phyloP scores from a whole-genome alignment of 1,140 invertebrate genomes.

The Leptinotarsa undecemlineata region DNA sequence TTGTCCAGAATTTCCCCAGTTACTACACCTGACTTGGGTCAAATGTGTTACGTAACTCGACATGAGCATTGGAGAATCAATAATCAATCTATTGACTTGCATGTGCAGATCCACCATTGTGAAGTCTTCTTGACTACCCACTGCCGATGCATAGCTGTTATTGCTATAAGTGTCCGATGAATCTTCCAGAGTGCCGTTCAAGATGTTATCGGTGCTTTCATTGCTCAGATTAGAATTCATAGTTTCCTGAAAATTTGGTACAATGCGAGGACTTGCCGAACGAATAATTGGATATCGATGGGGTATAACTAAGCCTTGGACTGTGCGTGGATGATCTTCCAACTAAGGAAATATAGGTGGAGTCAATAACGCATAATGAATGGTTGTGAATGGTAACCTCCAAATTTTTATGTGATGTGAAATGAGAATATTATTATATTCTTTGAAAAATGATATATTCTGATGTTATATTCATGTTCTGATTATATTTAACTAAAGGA shows the following conservation, averaged over 20 bases:
- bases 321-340: no score
- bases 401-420: no score
- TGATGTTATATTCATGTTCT: no score
- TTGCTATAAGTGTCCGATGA: slow-evolving; percentile 76
- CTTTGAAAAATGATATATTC: no score
- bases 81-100: slow-evolving; percentile 93
- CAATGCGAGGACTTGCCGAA: background rate
- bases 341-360: no score
- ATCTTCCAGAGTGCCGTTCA: slow-evolving; percentile 55
- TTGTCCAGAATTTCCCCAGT: slow-evolving; percentile 73
- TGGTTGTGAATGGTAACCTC: no score
- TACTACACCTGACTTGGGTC: slow-evolving; percentile 78
- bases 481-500: no score
- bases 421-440: no score
- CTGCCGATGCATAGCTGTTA: slow-evolving; percentile 88
- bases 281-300: background rate
- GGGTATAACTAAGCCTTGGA: background rate
- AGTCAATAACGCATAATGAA: no score
- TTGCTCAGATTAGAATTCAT: background rate
- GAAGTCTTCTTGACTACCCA: slow-evolving; percentile 92
- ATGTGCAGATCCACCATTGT: slow-evolving; percentile 91
- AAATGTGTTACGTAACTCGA: slow-evolving; percentile 92
- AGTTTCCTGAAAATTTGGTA: background rate
- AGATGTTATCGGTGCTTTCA: background rate
- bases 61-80: slow-evolving; percentile 91